Evolutionary conservation across 2,113 vertebrate genomes (phyloP).

Genomic region (Accipiter cooperii): DNA sequence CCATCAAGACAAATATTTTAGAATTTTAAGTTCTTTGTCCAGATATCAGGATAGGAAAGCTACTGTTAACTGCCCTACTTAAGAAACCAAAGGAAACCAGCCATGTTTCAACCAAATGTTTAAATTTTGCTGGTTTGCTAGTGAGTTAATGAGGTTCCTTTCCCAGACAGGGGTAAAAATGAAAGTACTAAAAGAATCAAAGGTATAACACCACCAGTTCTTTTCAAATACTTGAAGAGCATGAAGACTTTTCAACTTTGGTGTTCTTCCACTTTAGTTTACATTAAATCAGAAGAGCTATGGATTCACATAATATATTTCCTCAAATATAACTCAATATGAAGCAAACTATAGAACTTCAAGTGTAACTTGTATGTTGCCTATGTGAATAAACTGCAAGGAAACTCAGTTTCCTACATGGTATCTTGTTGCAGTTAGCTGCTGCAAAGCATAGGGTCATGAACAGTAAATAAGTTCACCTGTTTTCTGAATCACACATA

Average conservation of each 20-base stretch:
- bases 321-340: not conserved
- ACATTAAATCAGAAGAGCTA: not conserved
- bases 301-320: not conserved
- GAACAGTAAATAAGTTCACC: not conserved
- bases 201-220: not conserved
- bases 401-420: not conserved
- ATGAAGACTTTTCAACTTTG: not conserved
- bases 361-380: not conserved
- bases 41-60: not conserved
- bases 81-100: not conserved
- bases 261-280: not conserved
- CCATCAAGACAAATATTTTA: not conserved
- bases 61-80: not conserved
- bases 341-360: not conserved
- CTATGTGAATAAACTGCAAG: not conserved
- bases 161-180: not conserved
- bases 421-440: not conserved
- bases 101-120: not conserved
- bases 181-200: not conserved
- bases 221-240: not conserved
- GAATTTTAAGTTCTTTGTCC: not conserved
- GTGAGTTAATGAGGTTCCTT: not conserved
- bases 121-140: not conserved
- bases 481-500: not conserved
- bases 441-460: not conserved